These are phyloP conservation scores for Drosophila trapezifrons DNA, from an alignment of 1,140 invertebrate genomes.

Conservation along the genomic window DNA sequence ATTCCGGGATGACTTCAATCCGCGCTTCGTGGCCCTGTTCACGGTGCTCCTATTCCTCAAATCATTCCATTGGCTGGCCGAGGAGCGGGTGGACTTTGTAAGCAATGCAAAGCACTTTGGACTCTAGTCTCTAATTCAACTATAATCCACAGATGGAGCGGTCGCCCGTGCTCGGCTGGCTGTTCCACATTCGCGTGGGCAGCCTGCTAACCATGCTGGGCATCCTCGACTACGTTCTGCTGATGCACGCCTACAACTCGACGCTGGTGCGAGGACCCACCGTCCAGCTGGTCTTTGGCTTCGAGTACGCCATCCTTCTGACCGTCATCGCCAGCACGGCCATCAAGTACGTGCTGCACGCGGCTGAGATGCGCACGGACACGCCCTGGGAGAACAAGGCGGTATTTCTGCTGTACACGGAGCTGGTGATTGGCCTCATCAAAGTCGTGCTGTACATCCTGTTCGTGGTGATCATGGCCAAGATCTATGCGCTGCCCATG, in stretches of 20 bases:
- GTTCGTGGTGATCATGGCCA: constrained; percentile 98
- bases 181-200: constrained; percentile 97
- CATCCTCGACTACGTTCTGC: constrained; percentile 94
- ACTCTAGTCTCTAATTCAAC: neutral
- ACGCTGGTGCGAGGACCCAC: constrained; percentile 98
- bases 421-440: constrained; percentile 96
- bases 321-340: constrained; percentile 97
- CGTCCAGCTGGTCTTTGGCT: constrained; percentile 99
- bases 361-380: constrained; percentile 96
- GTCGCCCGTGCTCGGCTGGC: constrained; percentile 97
- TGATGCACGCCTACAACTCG: constrained; percentile 97
- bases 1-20: constrained; percentile 99
- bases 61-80: constrained; percentile 99
- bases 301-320: constrained; percentile 99
- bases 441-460: constrained; percentile 96
- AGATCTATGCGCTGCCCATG: constrained; percentile 98
- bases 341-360: constrained; percentile 98
- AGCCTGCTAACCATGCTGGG: constrained; percentile 93
- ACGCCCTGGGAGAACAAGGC: constrained; percentile 99
- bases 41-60: constrained; percentile 98
- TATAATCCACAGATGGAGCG: constrained; percentile 95
- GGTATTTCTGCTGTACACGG: constrained; percentile 97
- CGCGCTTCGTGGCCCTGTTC: constrained; percentile 98
- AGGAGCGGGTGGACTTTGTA: constrained; percentile 99
- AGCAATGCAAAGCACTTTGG: constrained; percentile 84